Base-by-base conservation (phyloP, 2,888 invertebrate genomes). In the Rutpela maculata region DNA sequence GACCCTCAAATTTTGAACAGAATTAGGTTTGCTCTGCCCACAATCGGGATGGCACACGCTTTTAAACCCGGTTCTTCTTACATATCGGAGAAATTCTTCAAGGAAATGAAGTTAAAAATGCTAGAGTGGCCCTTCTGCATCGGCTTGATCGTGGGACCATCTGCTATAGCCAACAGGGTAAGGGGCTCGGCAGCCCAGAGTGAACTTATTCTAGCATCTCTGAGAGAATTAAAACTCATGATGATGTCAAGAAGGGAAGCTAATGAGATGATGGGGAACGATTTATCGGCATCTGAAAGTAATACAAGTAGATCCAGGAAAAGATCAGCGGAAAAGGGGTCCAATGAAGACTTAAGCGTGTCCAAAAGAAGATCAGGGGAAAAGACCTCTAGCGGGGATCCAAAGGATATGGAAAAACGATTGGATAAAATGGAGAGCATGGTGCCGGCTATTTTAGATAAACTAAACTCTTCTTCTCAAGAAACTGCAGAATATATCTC, bases 21-120 rank as follows among this genome's bases (percentile, higher is more conserved):
- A 75, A 62, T 85, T 1, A 78, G 84, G 35, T 85, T 84, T 63
- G 84, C 82, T 0, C 69, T 84, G 3, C 85, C 82, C 4, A 85
- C 82, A 11, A 82, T 83, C 0, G 83, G 63, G 2, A 26, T 85
- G 55, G 80, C 76, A 9, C 78, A 59, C 55, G 84, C 84, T 2
- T 85, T 85, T 31, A 76, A 76, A 3, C 82, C 83, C 15, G 71
- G 68, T 3, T n/a, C 19, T 12, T 15, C 17, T 2, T 15, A 18
- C 19, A 19, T 83, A 3, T 67, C 75, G 2, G 82, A 84, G 56
- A 79, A 73, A 59, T 59, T 60, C 7, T 84, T 69, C 70, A 31
- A 78, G n/a, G 76, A 83, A 62, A 81, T 77, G 35, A 84, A 84
- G 62, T 17, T 80, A 3, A 76, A 71, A 35, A 76, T 84, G 59